A percentile compares a stretch with the other conserved stretches of the same genome.
Evolutionary conservation across 1,140 invertebrate genomes (phyloP).

Genomic region (Schlechtendalia chinensis): DNA sequence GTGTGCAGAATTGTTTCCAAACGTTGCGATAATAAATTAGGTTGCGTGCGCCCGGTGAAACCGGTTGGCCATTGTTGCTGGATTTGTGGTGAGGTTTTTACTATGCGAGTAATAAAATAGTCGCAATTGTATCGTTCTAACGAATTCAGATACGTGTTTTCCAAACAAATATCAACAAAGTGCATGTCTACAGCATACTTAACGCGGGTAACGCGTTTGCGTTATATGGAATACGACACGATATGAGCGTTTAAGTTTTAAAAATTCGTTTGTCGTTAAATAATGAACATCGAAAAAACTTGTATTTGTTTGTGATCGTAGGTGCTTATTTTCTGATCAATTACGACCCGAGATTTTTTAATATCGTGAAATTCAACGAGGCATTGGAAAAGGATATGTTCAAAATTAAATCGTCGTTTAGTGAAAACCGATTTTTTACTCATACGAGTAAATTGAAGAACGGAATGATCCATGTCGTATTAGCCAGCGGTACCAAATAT

Average conservation of each 20-base stretch:
- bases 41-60: conserved; percentile 17
- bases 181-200: no score
- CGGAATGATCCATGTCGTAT: conserved; percentile 1
- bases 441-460: conserved; percentile 18
- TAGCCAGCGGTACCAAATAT: not conserved
- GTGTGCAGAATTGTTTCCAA: conserved; percentile 10
- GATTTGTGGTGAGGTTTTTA: conserved; percentile 25
- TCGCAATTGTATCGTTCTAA: no score
- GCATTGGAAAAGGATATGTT: not conserved
- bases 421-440: not conserved
- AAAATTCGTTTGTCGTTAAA: no score
- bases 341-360: not conserved
- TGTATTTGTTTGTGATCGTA: not conserved
- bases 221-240: no score
- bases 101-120: no score
- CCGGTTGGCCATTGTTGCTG: conserved; percentile 36
- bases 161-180: no score
- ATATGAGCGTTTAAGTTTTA: no score
- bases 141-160: no score
- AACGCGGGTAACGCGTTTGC: no score
- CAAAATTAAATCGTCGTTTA: no score
- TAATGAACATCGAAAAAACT: no score
- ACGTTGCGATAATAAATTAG: conserved; percentile 13
- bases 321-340: conserved; percentile 28
- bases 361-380: not conserved